Percentiles rank a stretch among this genome's conserved stretches.
phyloP scores from a whole-genome alignment of 2,797 vertebrate genomes.

The Bucorvus abyssinicus region DNA sequence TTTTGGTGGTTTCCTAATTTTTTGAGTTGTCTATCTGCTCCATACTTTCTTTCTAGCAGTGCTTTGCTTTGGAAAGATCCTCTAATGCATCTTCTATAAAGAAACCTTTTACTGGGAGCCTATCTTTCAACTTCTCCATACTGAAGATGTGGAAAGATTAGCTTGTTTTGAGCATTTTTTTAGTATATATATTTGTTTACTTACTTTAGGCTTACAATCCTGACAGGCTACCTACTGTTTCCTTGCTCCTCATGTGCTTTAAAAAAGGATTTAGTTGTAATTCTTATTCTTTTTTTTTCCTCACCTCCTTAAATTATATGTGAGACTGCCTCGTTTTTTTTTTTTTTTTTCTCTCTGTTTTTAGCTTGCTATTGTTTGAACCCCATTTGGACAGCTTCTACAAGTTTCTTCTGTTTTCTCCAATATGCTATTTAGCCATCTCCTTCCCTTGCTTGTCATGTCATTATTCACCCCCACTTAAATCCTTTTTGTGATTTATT shows the following conservation, averaged over 20 bases:
- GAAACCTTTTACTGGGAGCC: neutral
- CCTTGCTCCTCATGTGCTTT: neutral
- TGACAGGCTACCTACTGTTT: neutral
- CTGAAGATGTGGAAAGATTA: neutral
- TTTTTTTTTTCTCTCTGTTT: neutral
- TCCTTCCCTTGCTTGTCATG: neutral
- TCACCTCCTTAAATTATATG: neutral
- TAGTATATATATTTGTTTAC: neutral
- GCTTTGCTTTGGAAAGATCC: neutral
- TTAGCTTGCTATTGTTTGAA: conserved; percentile 20
- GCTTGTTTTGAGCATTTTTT: neutral
- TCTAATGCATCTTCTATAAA: neutral
- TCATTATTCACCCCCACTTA: neutral
- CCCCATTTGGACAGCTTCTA: neutral
- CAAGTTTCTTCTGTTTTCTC: conserved; percentile 1
- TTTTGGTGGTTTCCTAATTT: neutral
- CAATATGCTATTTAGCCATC: neutral
- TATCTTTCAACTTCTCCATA: neutral
- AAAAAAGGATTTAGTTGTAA: neutral
- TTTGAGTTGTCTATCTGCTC: neutral
- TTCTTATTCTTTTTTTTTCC: neutral
- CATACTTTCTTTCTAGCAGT: neutral
- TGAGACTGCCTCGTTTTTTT: neutral
- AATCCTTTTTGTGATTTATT: neutral
- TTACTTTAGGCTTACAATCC: neutral